Percentiles rank a stretch among this genome's conserved stretches.
phyloP scores from a whole-genome alignment of 2,113 vertebrate genomes.

The Hemicordylus capensis region DNA sequence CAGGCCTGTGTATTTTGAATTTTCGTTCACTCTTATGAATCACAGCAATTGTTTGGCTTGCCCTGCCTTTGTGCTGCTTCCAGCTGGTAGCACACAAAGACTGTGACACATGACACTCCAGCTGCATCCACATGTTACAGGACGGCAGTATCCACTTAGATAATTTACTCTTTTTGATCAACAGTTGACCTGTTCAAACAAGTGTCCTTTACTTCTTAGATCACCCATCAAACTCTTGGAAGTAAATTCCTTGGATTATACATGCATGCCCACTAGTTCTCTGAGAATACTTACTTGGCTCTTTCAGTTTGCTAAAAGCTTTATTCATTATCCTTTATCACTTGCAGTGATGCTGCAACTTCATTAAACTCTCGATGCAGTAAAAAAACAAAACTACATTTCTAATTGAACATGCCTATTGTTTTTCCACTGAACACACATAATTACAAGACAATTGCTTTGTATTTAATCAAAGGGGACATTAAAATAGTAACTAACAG shows the following conservation, averaged over 20 bases:
- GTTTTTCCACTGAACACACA: constrained; percentile 69
- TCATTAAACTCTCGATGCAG: constrained; percentile 62
- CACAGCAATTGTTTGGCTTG: constrained; percentile 93
- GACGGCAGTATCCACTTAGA: constrained; percentile 82
- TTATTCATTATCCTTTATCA: constrained; percentile 59
- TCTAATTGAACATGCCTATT: constrained; percentile 70
- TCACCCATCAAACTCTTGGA: constrained; percentile 76
- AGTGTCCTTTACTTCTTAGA: constrained; percentile 78
- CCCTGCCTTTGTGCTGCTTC: constrained; percentile 81
- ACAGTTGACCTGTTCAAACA: constrained; percentile 73
- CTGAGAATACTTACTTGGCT: constrained; percentile 83
- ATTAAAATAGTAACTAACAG: constrained; percentile 72
- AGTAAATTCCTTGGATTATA: constrained; percentile 89
- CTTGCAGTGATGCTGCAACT: constrained; percentile 61
- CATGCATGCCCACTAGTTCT: constrained; percentile 84
- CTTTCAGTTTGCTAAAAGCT: constrained; percentile 58
- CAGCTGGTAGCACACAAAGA: constrained; percentile 85
- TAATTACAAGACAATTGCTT: constrained; percentile 71
- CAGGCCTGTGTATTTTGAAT: constrained; percentile 82
- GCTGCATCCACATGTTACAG: constrained; percentile 93
- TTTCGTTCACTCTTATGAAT: constrained; percentile 91
- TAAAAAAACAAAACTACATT: constrained; percentile 69
- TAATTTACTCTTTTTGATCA: constrained; percentile 88
- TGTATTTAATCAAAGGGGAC: constrained; percentile 73
- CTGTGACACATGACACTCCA: constrained; percentile 92